Evolutionary conservation across 2,888 invertebrate genomes (phyloP).

Genomic region (Ormyrus thymus): DNA sequence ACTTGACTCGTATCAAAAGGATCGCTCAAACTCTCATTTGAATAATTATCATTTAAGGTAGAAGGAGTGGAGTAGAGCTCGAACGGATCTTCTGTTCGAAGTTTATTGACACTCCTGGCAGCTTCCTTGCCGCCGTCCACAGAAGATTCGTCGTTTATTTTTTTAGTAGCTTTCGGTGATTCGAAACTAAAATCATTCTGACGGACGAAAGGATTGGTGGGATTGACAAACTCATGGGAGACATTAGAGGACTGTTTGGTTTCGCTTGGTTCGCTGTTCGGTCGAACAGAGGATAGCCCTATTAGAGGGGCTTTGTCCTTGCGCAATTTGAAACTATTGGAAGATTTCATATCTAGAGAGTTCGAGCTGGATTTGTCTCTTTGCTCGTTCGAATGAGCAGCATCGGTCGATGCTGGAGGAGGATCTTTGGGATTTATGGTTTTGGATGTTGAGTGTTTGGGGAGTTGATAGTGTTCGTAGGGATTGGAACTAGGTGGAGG

Average conservation of each 20-base stretch:
- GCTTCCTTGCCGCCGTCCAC: not conserved
- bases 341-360: slow-evolving; percentile 38
- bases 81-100: slow-evolving; percentile 55
- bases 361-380: slow-evolving; percentile 4
- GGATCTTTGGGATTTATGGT: slow-evolving; percentile 16
- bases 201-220: slow-evolving; percentile 58
- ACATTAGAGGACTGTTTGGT: not conserved
- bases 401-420: not conserved
- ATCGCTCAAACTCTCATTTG: slow-evolving; percentile 56
- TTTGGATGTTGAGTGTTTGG: slow-evolving; percentile 23
- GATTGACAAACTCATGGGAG: slow-evolving; percentile 59
- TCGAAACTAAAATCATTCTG: slow-evolving; percentile 9
- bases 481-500: slow-evolving; percentile 63
- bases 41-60: slow-evolving; percentile 51
- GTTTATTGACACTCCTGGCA: slow-evolving; percentile 12
- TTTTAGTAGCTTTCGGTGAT: not conserved
- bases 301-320: slow-evolving; percentile 38
- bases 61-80: slow-evolving; percentile 54
- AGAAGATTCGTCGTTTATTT: slow-evolving; percentile 4
- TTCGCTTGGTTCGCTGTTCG: slow-evolving; percentile 4
- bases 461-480: slow-evolving; percentile 45
- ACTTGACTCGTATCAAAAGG: slow-evolving; percentile 71
- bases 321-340: not conserved
- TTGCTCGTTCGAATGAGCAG: slow-evolving; percentile 5
- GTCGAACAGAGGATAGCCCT: not conserved